Percentiles rank a stretch among this genome's conserved stretches.
Conservation (phyloP, 2,797 vertebrate genomes). For the Mallotus villosus region DNA sequence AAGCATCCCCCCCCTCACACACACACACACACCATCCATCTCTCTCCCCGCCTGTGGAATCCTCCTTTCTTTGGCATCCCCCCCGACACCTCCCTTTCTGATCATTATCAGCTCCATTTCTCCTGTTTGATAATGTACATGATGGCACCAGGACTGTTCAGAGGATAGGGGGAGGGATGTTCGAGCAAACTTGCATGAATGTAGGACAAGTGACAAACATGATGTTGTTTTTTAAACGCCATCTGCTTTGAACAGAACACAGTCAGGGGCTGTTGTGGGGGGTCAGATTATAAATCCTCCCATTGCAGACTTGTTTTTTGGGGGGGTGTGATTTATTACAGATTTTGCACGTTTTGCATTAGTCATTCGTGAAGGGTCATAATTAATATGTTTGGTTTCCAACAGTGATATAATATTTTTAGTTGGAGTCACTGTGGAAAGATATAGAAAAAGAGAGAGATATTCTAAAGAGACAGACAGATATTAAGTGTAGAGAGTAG, state of each 20-base stretch:
- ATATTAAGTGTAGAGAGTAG: slow-evolving; percentile 54
- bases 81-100: slow-evolving; percentile 12
- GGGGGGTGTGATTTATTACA: too few species aligned
- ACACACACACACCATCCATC: slow-evolving; percentile 24
- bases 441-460: neutral
- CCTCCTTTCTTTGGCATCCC: slow-evolving; percentile 26
- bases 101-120: slow-evolving; percentile 47
- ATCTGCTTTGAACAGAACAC: slow-evolving; percentile 19
- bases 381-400: too few species aligned
- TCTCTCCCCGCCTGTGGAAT: slow-evolving; percentile 27
- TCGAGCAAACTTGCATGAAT: slow-evolving; percentile 25
- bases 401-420: too few species aligned
- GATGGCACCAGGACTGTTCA: slow-evolving; percentile 32
- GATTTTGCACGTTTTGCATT: too few species aligned
- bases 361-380: too few species aligned
- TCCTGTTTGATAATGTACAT: slow-evolving; percentile 58
- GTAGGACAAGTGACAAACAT: slow-evolving; percentile 40
- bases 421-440: too few species aligned
- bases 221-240: slow-evolving; percentile 31
- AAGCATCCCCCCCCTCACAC: slow-evolving; percentile 47
- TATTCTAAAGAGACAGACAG: neutral
- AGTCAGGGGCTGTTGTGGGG: neutral
- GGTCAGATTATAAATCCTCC: too few species aligned
- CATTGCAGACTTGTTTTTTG: too few species aligned
- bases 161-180: slow-evolving; percentile 34